These are phyloP conservation scores for Cephalotes varians DNA, from an alignment of 2,888 invertebrate genomes.

Conservation along the genomic window DNA sequence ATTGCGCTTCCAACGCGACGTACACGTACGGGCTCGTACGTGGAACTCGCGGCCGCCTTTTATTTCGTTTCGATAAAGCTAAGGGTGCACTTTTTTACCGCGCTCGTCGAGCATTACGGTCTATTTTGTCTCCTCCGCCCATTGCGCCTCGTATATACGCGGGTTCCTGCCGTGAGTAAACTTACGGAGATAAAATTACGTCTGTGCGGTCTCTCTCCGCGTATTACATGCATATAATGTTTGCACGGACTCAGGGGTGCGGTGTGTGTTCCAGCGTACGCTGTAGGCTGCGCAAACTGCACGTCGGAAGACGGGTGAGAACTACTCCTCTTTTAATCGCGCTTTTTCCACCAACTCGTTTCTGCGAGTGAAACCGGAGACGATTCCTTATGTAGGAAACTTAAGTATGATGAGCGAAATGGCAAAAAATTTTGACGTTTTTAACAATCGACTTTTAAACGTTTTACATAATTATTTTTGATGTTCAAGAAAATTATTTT, in stretches of 20 bases:
- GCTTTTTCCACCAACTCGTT: neutral
- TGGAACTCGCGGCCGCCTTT: conserved; percentile 12
- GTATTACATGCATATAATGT: conserved; percentile 34
- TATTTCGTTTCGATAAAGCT: conserved; percentile 36
- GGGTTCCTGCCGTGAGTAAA: conserved; percentile 7
- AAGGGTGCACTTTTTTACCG: conserved; percentile 22
- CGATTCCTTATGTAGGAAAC: neutral
- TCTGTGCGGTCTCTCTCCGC: neutral
- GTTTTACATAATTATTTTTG: no score
- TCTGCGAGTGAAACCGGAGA: neutral
- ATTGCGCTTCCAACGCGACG: conserved; percentile 20
- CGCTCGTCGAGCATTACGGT: conserved; percentile 19
- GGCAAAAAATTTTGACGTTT: no score
- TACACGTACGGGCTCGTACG: neutral
- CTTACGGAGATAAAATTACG: conserved; percentile 23
- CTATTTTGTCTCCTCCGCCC: conserved; percentile 3
- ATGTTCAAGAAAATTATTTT: no score
- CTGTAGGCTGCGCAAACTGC: conserved; percentile 29
- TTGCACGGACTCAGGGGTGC: conserved; percentile 12
- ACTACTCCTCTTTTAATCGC: conserved; percentile 1
- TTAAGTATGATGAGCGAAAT: no score
- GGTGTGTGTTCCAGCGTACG: neutral
- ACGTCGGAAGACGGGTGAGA: conserved; percentile 10
- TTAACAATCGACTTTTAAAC: no score
- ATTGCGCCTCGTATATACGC: neutral